Evolutionary conservation across 2,888 invertebrate species (phyloP).

Genomic region (Lepidonotus clava): DNA sequence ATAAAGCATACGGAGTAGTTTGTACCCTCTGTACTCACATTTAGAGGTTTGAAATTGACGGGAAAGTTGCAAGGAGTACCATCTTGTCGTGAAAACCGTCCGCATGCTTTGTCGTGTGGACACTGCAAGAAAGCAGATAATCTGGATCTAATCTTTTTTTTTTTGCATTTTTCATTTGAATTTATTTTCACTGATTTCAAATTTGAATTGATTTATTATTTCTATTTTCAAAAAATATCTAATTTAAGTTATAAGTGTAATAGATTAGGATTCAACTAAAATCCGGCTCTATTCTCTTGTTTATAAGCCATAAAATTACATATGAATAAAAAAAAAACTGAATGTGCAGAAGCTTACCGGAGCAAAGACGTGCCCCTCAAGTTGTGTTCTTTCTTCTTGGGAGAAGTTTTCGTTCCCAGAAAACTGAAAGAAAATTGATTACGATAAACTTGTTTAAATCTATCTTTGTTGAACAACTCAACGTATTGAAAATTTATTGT

Average conservation of each 20-base stretch:
- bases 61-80: slow-evolving; percentile 56
- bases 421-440: slow-evolving; percentile 5
- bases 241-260: too few species aligned
- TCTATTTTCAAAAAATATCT: too few species aligned
- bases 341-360: slow-evolving; percentile 85
- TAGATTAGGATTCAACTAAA: too few species aligned
- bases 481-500: too few species aligned
- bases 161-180: too few species aligned
- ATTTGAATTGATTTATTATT: too few species aligned
- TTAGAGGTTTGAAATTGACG: neutral
- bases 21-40: neutral
- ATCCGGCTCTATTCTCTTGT: too few species aligned
- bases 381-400: slow-evolving; percentile 63
- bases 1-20: too few species aligned
- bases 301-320: too few species aligned
- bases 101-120: slow-evolving; percentile 67
- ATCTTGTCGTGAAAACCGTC: slow-evolving; percentile 7
- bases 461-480: too few species aligned
- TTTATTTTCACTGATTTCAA: too few species aligned
- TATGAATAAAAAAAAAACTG: neutral
- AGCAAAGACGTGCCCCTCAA: slow-evolving; percentile 84
- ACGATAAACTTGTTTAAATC: too few species aligned
- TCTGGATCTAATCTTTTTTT: neutral
- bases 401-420: slow-evolving; percentile 30
- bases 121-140: slow-evolving; percentile 58